phyloP scores from a whole-genome alignment of 2,888 invertebrate genomes.

The Eupithecia subumbrata region DNA sequence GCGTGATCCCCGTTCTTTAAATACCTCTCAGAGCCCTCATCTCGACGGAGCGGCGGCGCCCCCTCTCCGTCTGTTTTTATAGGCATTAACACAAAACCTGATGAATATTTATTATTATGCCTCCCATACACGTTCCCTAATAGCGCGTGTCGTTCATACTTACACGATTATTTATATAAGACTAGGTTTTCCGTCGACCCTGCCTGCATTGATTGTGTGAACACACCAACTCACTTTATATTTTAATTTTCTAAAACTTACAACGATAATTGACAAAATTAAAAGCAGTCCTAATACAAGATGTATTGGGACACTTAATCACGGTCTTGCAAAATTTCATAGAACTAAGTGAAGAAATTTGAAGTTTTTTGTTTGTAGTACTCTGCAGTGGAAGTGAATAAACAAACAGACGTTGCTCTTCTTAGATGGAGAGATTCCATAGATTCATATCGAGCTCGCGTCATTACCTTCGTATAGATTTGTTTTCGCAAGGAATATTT shows the following conservation, averaged over 20 bases:
- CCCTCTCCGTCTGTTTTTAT: constrained; percentile 55
- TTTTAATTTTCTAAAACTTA: neutral
- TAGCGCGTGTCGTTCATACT: constrained; percentile 61
- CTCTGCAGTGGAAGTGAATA: neutral
- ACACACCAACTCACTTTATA: neutral
- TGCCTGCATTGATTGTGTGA: neutral
- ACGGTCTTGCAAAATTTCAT: neutral
- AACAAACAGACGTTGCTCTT: constrained; percentile 17
- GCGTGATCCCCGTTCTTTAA: constrained; percentile 8
- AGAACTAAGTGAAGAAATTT: neutral
- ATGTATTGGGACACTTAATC: no score
- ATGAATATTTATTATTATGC: constrained; percentile 69
- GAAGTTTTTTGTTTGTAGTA: neutral
- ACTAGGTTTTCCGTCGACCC: constrained; percentile 11
- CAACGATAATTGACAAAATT: neutral
- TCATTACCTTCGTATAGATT: constrained; percentile 73
- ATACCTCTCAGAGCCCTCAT: constrained; percentile 8
- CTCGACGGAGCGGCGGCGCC: constrained; percentile 23
- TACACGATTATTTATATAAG: constrained; percentile 59
- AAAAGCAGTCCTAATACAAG: no score
- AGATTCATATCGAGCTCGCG: constrained; percentile 60
- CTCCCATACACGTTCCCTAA: constrained; percentile 58
- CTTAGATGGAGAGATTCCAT: constrained; percentile 46
- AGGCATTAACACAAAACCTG: constrained; percentile 61
- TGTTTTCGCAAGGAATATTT: constrained; percentile 54